Evolutionary conservation across 2,113 vertebrate genomes (phyloP), one percentile per base, ranked within the genome.

Genomic region (Plecturocebus donacophilus): DNA sequence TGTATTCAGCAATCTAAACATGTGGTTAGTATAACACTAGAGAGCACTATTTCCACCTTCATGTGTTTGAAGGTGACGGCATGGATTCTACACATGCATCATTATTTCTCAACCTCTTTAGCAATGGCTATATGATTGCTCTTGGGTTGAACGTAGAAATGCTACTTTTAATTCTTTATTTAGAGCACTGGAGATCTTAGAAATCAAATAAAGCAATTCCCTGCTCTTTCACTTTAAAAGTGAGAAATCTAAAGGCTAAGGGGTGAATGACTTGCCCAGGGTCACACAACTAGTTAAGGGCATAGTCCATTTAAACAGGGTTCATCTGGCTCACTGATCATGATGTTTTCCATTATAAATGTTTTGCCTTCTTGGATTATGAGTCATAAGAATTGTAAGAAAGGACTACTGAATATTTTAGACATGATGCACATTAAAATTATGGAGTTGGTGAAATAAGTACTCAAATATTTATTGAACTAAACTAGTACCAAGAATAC

Each of bases 321-420:
- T 27, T 71, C 47, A 32, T 64, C 73, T 19, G 40, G 14, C 84
- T 90, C 32, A 66, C 5, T 20, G n/a, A 87, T 23, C 32, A 6
- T 32, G 32, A 71, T 4, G 3, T 47, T 95, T 52, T 89, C n/a
- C 32, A n/a, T 35, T 56, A 92, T 71, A 81, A 58, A 56, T 19
- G 17, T 27, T 68, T 85, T 87, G 21, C 88, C 80, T 87, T 95
- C 85, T 88, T 70, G 9, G 56, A 64, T 80, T 40, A 35, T 96
- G 91, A 90, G 54, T 94, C 84, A 92, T 52, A 35, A 42, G 82
- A 93, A 90, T 92, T 95, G 90, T 27, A 93, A 66, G 76, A 73
- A 91, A 86, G 64, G 66, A 87, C 82, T 52, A 70, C 66, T 47
- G 40, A 27, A 79, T 94, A 47, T 79, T 83, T 97, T 61, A 94